Conservation (phyloP, 2,113 vertebrate genomes). For the Pseudopipra pipra region DNA sequence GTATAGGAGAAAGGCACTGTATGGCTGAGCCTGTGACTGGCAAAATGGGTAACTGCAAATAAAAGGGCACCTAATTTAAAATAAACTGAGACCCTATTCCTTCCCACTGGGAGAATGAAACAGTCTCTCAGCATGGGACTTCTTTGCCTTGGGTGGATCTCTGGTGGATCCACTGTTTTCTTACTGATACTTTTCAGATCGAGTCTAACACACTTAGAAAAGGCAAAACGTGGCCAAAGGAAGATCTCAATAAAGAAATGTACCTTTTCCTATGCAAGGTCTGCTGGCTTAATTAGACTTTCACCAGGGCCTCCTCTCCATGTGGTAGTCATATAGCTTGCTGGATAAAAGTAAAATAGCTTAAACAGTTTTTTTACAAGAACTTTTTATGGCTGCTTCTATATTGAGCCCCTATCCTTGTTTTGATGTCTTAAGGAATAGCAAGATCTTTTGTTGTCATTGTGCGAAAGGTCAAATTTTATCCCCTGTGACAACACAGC, state of each 20-base stretch:
- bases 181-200: neutral
- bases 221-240: neutral
- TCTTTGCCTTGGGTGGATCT: neutral
- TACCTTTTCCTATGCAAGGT: neutral
- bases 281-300: neutral
- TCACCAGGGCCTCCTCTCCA: neutral
- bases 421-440: neutral
- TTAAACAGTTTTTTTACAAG: neutral
- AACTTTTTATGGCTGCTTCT: neutral
- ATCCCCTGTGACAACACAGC: neutral
- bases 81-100: neutral
- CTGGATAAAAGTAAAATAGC: neutral
- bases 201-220: neutral
- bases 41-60: neutral
- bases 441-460: neutral
- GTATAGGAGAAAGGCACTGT: neutral
- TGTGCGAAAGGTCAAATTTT: neutral
- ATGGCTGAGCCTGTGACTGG: neutral
- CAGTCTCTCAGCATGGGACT: neutral
- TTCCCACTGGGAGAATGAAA: neutral
- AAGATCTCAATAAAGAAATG: neutral
- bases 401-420: neutral
- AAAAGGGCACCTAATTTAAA: neutral
- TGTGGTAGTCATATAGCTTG: rapidly evolving
- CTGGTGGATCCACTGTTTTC: neutral